Conservation (phyloP, 2,888 invertebrate species). For the Metalampra italica region DNA sequence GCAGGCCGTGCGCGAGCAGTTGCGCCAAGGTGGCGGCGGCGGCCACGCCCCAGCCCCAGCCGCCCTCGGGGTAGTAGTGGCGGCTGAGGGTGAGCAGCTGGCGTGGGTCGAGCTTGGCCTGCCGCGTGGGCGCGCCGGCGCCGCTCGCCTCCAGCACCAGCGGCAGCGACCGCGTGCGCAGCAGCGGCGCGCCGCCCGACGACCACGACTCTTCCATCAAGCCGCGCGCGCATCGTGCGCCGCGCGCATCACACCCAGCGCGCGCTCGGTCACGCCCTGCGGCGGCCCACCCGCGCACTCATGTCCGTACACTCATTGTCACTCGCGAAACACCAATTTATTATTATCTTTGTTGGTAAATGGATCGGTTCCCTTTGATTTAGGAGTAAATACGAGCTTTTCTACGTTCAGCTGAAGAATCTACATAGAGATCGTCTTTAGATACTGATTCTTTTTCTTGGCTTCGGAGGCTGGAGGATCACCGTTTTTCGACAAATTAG, state of each 20-base stretch:
- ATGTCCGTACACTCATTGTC: constrained; percentile 53
- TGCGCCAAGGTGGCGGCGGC: constrained; percentile 85
- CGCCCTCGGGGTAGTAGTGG: constrained; percentile 92
- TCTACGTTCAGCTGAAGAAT: too few species aligned
- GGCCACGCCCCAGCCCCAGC: constrained; percentile 92
- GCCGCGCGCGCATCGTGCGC: constrained; percentile 69
- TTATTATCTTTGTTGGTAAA: too few species aligned
- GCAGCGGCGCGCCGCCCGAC: constrained; percentile 79
- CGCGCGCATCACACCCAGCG: constrained; percentile 57
- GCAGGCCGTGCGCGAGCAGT: constrained; percentile 85
- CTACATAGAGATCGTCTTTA: too few species aligned
- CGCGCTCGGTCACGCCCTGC: constrained; percentile 40
- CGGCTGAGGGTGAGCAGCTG: constrained; percentile 83
- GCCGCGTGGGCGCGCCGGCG: constrained; percentile 64
- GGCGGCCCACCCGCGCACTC: constrained; percentile 39
- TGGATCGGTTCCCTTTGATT: neutral
- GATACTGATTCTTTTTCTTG: neutral
- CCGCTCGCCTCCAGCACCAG: constrained; percentile 78
- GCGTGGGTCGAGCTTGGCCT: constrained; percentile 73
- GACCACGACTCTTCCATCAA: constrained; percentile 78
- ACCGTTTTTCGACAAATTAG: neutral
- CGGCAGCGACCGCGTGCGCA: constrained; percentile 83
- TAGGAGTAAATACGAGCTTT: too few species aligned
- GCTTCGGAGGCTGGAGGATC: neutral
- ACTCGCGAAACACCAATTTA: neutral